Percentiles rank a stretch among this genome's conserved stretches.
phyloP scores from a whole-genome alignment of 2,888 invertebrate species.

The Thymelicus lineola region DNA sequence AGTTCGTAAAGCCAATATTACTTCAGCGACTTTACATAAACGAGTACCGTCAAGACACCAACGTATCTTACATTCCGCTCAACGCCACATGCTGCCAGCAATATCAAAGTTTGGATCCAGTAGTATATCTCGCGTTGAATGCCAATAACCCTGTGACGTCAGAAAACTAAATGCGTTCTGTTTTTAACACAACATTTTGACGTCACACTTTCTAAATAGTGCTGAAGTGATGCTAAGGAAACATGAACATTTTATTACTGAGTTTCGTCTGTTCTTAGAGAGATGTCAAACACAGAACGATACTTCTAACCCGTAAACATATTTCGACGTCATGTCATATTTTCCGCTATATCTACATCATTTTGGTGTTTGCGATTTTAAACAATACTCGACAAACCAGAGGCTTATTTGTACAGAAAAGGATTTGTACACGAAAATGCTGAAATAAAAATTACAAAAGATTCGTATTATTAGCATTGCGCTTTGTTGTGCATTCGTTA shows the following conservation, averaged over 20 bases:
- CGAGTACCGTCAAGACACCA: slow-evolving; percentile 40
- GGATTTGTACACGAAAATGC: slow-evolving; percentile 24
- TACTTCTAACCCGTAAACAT: slow-evolving; percentile 57
- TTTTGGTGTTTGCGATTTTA: slow-evolving; percentile 48
- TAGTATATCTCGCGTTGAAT: slow-evolving; percentile 36
- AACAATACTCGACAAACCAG: slow-evolving; percentile 42
- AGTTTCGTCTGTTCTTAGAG: slow-evolving; percentile 49
- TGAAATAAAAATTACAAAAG: slow-evolving; percentile 37
- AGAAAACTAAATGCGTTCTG: slow-evolving; percentile 34
- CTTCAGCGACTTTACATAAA: slow-evolving; percentile 45
- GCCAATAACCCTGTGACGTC: slow-evolving; percentile 40
- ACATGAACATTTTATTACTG: slow-evolving; percentile 46
- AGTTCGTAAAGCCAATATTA: slow-evolving; percentile 52
- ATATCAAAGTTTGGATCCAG: slow-evolving; percentile 46
- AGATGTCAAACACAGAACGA: slow-evolving; percentile 51
- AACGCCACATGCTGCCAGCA: slow-evolving; percentile 45
- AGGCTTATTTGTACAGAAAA: slow-evolving; percentile 33
- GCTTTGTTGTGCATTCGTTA: slow-evolving; percentile 27
- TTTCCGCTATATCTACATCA: slow-evolving; percentile 50
- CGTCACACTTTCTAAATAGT: slow-evolving; percentile 36
- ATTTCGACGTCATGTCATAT: slow-evolving; percentile 54
- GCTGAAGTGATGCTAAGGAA: slow-evolving; percentile 25
- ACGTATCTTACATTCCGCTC: slow-evolving; percentile 42
- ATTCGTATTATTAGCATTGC: slow-evolving; percentile 31
- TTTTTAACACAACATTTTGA: slow-evolving; percentile 39